Conservation (phyloP, 2,888 invertebrate species). For the Drosophila colorata region DNA sequence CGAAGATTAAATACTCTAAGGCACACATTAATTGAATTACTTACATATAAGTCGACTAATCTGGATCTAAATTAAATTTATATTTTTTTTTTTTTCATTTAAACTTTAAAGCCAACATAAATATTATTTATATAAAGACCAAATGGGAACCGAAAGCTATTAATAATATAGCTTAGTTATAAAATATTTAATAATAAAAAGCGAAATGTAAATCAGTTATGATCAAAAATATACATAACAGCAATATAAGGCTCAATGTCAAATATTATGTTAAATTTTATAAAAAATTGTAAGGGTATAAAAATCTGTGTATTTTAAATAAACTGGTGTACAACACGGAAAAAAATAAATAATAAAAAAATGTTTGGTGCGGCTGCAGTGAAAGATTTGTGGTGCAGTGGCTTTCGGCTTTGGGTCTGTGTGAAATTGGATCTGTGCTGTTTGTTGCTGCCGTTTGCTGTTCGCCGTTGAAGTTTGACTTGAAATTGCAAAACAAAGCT, state of each 20-base stretch:
- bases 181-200: too few relatives aligned
- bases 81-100: too few relatives aligned
- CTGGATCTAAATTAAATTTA: too few relatives aligned
- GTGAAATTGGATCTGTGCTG: slow-evolving; percentile 63
- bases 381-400: slow-evolving; percentile 73
- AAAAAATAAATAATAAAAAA: slow-evolving; percentile 32
- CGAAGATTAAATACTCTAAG: slow-evolving; percentile 31
- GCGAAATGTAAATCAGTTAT: too few relatives aligned
- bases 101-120: too few relatives aligned
- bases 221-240: too few relatives aligned
- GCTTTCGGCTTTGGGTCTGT: slow-evolving; percentile 50
- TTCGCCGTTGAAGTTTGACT: slow-evolving; percentile 54
- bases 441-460: slow-evolving; percentile 20
- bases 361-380: slow-evolving; percentile 48
- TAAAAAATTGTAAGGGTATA: slow-evolving; percentile 34
- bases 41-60: too few relatives aligned
- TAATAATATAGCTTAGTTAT: too few relatives aligned
- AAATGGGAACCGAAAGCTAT: too few relatives aligned
- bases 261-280: too few relatives aligned
- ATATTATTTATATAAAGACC: too few relatives aligned
- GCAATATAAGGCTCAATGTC: too few relatives aligned
- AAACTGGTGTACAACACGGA: slow-evolving; percentile 17
- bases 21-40: background rate
- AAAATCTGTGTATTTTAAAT: slow-evolving; percentile 2
- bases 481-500: slow-evolving; percentile 56